Conservation (phyloP, 1,140 invertebrate genomes). For the Polypedilum vanderplanki region DNA sequence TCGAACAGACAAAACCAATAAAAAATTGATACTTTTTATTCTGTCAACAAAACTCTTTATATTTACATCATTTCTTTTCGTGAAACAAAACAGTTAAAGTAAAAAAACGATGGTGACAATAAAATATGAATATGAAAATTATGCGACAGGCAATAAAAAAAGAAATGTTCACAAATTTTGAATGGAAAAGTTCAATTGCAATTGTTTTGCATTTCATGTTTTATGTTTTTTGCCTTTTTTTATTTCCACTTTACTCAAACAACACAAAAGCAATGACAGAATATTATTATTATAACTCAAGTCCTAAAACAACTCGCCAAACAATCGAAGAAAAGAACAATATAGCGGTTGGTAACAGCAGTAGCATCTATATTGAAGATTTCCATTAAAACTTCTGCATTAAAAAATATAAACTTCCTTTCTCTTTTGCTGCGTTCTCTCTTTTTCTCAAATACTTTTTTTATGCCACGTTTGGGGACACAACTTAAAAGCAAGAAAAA, state of each 20-base stretch:
- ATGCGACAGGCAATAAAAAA: background rate
- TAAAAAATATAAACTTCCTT: constrained; percentile 22
- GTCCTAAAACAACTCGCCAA: background rate
- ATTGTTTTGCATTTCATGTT: background rate
- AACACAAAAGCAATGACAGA: background rate
- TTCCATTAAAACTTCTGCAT: constrained; percentile 27
- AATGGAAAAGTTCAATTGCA: background rate
- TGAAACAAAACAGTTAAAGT: too few species aligned
- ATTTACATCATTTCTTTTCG: too few species aligned
- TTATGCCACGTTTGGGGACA: constrained; percentile 19
- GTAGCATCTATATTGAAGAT: constrained; percentile 1
- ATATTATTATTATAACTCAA: background rate
- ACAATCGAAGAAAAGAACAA: background rate
- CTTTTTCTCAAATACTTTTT: constrained; percentile 2
- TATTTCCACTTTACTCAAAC: background rate
- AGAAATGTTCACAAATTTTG: background rate
- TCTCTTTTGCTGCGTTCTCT: background rate
- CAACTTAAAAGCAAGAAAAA: background rate
- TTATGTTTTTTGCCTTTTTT: too few species aligned
- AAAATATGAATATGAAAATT: too few species aligned
- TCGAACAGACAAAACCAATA: too few species aligned
- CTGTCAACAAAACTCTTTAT: too few species aligned
- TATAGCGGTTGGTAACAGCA: background rate
- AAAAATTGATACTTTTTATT: too few species aligned
- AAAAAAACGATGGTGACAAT: too few species aligned